Percentiles rank a stretch among this genome's conserved stretches.
Evolutionary conservation across 1,140 invertebrate genomes (phyloP).

Genomic region (Drosophila suzukii): DNA sequence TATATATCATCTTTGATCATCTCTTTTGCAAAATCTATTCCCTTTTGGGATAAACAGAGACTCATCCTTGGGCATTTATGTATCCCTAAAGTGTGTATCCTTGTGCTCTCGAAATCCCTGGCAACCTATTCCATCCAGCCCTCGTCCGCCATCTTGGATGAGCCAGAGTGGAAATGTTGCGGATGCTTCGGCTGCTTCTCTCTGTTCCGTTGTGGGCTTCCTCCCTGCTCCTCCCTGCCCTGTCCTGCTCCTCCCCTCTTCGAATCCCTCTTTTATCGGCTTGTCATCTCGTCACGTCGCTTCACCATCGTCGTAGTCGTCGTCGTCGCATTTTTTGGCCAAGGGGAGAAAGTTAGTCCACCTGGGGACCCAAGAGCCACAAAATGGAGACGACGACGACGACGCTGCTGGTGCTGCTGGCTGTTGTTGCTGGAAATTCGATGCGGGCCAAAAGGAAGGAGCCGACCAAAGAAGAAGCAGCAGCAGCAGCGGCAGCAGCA

Average conservation of each 20-base stretch:
- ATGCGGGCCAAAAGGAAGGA: conserved; percentile 53
- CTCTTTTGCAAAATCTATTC: not conserved
- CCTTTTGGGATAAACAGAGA: not conserved
- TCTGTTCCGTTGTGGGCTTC: conserved; percentile 6
- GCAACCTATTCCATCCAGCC: conserved; percentile 11
- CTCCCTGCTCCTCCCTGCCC: not conserved
- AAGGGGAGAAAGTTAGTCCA: conserved; percentile 43
- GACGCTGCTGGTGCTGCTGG: too few species aligned
- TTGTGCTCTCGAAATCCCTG: conserved; percentile 5
- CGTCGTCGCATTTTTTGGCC: conserved; percentile 27
- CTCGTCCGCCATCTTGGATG: conserved; percentile 33
- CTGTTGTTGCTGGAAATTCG: conserved; percentile 40
- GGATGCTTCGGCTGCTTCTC: conserved; percentile 25
- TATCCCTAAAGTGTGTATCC: conserved; percentile 24
- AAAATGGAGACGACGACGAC: conserved; percentile 27
- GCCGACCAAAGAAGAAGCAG: conserved; percentile 7
- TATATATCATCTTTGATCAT: not conserved
- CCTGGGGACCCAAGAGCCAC: conserved; percentile 37
- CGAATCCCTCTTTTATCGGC: conserved; percentile 26
- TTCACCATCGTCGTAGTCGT: conserved; percentile 1
- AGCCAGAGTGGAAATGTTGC: conserved; percentile 17
- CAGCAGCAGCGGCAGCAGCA: conserved; percentile 18
- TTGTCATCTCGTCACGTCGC: conserved; percentile 40
- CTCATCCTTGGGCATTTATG: not conserved
- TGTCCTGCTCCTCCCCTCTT: not conserved